Conservation (phyloP, 2,113 vertebrate genomes). For the Thalassoma bifasciatum region DNA sequence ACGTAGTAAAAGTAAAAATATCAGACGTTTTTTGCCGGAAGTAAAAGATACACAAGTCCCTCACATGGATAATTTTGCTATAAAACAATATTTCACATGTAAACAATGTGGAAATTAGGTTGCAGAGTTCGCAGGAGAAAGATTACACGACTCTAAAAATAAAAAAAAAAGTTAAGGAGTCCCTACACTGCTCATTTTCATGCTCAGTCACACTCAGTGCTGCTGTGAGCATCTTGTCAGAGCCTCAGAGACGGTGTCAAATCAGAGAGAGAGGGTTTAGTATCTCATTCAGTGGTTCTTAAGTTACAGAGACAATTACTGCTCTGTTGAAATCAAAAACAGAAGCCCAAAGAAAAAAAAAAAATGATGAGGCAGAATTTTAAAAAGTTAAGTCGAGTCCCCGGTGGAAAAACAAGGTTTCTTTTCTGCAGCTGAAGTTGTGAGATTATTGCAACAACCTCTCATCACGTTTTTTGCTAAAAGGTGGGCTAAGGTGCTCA, state of each 20-base stretch:
- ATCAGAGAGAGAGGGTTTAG: neutral
- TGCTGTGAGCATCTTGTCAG: conserved; percentile 15
- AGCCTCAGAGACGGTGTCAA: conserved; percentile 1
- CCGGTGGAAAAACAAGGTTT: neutral
- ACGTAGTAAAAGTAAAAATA: neutral
- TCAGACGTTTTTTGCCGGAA: neutral
- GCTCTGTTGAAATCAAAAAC: conserved; percentile 4
- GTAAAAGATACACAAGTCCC: neutral
- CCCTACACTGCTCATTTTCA: neutral
- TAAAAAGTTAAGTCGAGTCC: neutral
- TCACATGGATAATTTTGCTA: neutral
- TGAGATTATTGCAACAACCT: neutral
- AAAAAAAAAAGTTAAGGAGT: neutral
- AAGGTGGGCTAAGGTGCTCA: neutral
- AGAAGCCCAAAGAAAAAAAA: neutral
- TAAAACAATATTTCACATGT: neutral
- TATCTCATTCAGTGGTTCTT: conserved; percentile 20
- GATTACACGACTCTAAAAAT: no score
- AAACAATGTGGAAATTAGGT: neutral
- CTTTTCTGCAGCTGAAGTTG: neutral
- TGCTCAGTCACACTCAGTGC: neutral
- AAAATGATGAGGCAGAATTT: no score
- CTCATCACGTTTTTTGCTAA: no score
- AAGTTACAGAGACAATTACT: conserved; percentile 26
- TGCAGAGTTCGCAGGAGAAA: neutral